phyloP scores from a whole-genome alignment of 2,888 invertebrate genomes.

The Drosophila setosimentum region DNA sequence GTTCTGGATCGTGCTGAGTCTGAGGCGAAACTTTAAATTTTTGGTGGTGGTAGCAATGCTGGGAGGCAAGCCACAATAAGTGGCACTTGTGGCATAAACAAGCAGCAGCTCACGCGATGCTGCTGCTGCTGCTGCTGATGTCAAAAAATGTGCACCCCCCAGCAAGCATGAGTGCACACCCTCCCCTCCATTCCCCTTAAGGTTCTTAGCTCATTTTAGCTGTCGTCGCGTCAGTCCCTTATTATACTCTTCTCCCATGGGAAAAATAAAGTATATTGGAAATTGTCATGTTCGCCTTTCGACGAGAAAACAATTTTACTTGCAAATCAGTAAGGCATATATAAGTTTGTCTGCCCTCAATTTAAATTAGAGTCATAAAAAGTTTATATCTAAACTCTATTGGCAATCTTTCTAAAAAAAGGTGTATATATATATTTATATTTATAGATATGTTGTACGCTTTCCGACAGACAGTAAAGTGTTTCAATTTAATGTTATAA shows the following conservation, averaged over 20 bases:
- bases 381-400: background rate
- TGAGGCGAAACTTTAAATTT: slow-evolving; percentile 50
- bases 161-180: background rate
- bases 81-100: slow-evolving; percentile 73
- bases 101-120: slow-evolving; percentile 47
- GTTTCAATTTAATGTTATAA: background rate
- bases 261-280: slow-evolving; percentile 9
- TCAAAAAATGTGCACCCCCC: slow-evolving; percentile 35
- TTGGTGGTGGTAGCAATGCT: slow-evolving; percentile 16
- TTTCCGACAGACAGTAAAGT: background rate
- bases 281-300: background rate
- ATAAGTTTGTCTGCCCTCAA: background rate
- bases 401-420: too few relatives aligned
- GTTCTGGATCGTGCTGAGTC: slow-evolving; percentile 20
- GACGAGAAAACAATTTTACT: background rate
- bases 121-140: slow-evolving; percentile 28
- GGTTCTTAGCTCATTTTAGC: slow-evolving; percentile 19
- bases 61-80: slow-evolving; percentile 64
- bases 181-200: background rate
- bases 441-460: background rate
- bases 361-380: slow-evolving; percentile 2
- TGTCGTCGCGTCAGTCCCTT: slow-evolving; percentile 45
- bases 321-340: slow-evolving; percentile 4
- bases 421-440: background rate
- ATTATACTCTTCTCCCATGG: slow-evolving; percentile 11